Base-by-base conservation (phyloP, 2,797 vertebrate species). In the Eurystomus glaucurus region DNA sequence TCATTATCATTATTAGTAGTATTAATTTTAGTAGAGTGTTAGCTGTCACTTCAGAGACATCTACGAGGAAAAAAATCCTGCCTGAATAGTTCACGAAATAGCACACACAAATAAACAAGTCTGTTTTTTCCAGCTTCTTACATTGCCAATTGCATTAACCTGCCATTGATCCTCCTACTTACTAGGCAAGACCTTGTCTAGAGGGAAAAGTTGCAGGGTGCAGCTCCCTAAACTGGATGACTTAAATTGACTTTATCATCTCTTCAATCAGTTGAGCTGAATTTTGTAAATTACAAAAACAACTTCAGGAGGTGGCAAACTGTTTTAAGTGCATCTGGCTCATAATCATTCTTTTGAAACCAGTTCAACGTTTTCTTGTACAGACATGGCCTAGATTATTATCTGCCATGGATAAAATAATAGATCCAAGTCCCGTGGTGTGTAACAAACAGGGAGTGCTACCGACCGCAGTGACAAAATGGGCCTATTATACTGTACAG, bases 221-320 rank as follows among this genome's bases (percentile, higher is more conserved):
- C 79, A 95, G 54, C 79, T 95, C 93, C 87, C 78, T 95, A 81
- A 93, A 95, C 89, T 11, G 9, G 65, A 50, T 93, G 72, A 93
- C 85, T 96, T 88, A 95, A 95, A 95, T 95, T 95, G 93, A 93
- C 79, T 97, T 95, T 95, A 97, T 96, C 96, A 95, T 95, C 90
- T 90, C 85, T 88, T 96, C 93, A 84, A 97, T 95, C 95, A 88
- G 94, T 58, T 14, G 3, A 88, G 87, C 87, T 86, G 93, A 94
- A 94, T 96, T 97, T 96, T 84, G 79, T 95, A 95, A 97, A 97
- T 96, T 95, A 95, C 90, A 69, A 91, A 96, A 95, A 94, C 93
- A 95, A 39, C 93, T 96, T 95, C 77, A 90, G 86, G 93, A 97
- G 76, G 79, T 95, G 50, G 85, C 61, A 96, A 94, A 91, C 79